Percentiles rank a stretch among this genome's conserved stretches.
phyloP scores from a whole-genome alignment of 1,140 invertebrate species.

The Pseudomyrmex flavicornis region DNA sequence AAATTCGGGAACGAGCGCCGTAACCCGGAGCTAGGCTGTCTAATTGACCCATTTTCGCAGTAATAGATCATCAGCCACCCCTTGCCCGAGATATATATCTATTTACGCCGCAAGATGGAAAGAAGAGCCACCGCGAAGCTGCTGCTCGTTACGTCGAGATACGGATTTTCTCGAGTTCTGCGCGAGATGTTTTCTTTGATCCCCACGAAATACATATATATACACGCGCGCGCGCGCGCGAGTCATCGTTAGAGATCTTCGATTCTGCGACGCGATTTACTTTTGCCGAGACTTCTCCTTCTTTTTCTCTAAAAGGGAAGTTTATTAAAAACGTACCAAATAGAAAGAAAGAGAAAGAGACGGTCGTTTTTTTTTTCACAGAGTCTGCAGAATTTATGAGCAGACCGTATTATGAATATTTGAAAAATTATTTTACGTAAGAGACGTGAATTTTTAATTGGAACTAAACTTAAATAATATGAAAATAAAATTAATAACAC shows the following conservation, averaged over 20 bases:
- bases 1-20: conserved; percentile 68
- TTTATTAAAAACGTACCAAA: not conserved
- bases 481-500: too few relatives aligned
- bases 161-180: conserved; percentile 32
- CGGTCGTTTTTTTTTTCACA: not conserved
- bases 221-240: too few relatives aligned
- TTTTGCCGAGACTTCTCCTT: not conserved
- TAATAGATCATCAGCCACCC: conserved; percentile 72
- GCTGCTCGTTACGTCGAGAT: conserved; percentile 47
- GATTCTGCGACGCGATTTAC: not conserved
- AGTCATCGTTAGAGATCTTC: not conserved
- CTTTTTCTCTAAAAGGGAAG: not conserved
- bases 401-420: not conserved
- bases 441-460: not conserved
- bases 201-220: not conserved
- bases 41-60: conserved; percentile 75
- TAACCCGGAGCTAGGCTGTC: conserved; percentile 63
- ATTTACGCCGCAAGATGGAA: conserved; percentile 63
- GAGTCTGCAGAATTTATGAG: not conserved
- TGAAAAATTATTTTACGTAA: not conserved
- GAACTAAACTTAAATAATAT: not conserved
- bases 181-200: conserved; percentile 58
- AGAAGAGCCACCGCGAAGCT: conserved; percentile 60
- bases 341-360: not conserved
- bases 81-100: conserved; percentile 60